Percentiles rank a stretch among this genome's conserved stretches.
These are phyloP conservation scores for Phylloscopus trochilus DNA, from an alignment of 2,113 vertebrate genomes.

Conservation along the genomic window DNA sequence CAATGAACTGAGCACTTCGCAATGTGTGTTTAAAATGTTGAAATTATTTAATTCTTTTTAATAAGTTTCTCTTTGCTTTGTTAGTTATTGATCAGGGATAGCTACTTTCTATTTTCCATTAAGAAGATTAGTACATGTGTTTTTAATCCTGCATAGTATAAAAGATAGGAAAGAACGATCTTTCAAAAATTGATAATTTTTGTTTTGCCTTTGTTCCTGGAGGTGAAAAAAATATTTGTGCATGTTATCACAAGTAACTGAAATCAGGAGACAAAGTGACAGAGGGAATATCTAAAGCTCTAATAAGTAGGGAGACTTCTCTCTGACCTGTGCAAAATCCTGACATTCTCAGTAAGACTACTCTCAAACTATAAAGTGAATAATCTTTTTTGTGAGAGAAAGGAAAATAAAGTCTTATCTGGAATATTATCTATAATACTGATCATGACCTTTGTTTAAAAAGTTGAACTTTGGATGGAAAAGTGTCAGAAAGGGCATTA, in stretches of 20 bases:
- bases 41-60: neutral
- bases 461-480: neutral
- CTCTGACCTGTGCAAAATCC: neutral
- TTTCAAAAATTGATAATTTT: constrained; percentile 47
- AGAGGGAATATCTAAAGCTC: neutral
- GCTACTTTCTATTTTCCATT: constrained; percentile 14
- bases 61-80: neutral
- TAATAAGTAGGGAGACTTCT: neutral
- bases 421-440: neutral
- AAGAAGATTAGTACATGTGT: neutral
- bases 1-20: neutral
- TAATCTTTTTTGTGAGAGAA: neutral
- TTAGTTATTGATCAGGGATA: neutral
- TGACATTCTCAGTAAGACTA: neutral
- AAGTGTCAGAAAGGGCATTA: neutral
- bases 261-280: constrained; percentile 13
- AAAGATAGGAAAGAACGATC: constrained; percentile 23
- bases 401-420: constrained; percentile 12
- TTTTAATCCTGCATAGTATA: constrained; percentile 28
- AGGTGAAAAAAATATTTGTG: neutral
- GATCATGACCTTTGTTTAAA: constrained; percentile 1
- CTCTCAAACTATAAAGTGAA: neutral
- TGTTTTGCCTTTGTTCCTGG: constrained; percentile 35
- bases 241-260: constrained; percentile 39
- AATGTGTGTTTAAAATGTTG: neutral